Evolutionary conservation across 2,113 vertebrate species (phyloP).

Genomic region (Chlorodrepanis virens): DNA sequence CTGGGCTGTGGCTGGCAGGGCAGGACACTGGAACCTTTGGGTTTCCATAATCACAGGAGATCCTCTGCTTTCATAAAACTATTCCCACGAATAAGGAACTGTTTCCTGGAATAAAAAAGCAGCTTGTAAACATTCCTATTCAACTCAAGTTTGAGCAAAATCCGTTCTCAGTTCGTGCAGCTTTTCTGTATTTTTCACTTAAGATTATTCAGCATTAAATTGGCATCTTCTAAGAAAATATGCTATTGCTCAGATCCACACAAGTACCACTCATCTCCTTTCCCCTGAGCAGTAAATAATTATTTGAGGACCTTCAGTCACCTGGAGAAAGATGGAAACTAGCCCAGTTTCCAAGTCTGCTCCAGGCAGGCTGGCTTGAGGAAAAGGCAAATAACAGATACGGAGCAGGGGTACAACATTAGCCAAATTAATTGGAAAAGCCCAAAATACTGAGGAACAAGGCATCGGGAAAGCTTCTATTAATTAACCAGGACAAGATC

Average conservation of each 20-base stretch:
- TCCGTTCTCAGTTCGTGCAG: neutral
- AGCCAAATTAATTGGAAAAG: rapidly evolving
- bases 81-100: neutral
- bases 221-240: rapidly evolving
- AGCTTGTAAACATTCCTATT: neutral
- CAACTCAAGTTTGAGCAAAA: neutral
- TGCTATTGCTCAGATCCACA: rapidly evolving
- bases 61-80: neutral
- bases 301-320: neutral
- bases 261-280: neutral
- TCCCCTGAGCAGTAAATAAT: neutral
- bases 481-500: too few relatives aligned
- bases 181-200: neutral
- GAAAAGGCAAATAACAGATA: rapidly evolving
- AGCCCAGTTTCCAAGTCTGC: neutral
- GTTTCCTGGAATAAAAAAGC: neutral
- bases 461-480: rapidly evolving
- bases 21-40: rapidly evolving
- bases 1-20: rapidly evolving
- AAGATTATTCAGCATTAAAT: neutral
- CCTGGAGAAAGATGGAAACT: neutral
- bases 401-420: rapidly evolving
- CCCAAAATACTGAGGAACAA: rapidly evolving
- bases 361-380: rapidly evolving
- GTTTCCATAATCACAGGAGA: neutral